A percentile compares a stretch with the other conserved stretches of the same genome.
Conservation (phyloP, 2,888 invertebrate species). For the Oligia fasciuncula region DNA sequence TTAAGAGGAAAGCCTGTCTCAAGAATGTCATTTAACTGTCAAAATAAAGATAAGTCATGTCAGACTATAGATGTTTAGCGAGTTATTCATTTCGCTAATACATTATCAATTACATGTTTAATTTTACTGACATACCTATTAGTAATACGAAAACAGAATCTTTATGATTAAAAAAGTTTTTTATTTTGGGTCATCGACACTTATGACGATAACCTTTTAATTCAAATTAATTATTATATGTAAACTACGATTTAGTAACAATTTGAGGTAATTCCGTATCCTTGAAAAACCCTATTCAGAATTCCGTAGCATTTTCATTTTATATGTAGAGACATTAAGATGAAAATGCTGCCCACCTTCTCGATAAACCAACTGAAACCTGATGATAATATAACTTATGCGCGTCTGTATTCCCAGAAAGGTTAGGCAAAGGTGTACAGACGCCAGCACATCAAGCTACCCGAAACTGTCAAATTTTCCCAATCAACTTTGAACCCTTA, state of each 20-base stretch:
- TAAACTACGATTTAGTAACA: slow-evolving; percentile 1
- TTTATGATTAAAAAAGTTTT: background rate
- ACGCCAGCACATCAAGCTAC: no score
- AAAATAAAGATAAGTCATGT: background rate
- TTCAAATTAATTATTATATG: background rate
- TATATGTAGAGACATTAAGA: background rate
- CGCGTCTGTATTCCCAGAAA: no score
- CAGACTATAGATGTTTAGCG: background rate
- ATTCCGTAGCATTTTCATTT: background rate
- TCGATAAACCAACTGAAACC: background rate
- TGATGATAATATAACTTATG: no score
- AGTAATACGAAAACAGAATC: background rate
- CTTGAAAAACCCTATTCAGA: background rate
- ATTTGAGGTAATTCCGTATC: background rate
- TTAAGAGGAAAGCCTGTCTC: background rate
- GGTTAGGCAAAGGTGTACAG: no score
- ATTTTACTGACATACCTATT: background rate
- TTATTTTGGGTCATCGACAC: slow-evolving; percentile 16
- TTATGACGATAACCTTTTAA: slow-evolving; percentile 6
- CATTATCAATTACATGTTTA: background rate
- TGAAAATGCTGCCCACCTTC: no score
- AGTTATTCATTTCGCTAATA: background rate
- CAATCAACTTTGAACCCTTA: no score
- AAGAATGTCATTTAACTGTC: background rate
- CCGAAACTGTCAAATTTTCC: no score